Evolutionary conservation across 2,113 vertebrate species (phyloP).

Genomic region (Todiramphus saurophagus): DNA sequence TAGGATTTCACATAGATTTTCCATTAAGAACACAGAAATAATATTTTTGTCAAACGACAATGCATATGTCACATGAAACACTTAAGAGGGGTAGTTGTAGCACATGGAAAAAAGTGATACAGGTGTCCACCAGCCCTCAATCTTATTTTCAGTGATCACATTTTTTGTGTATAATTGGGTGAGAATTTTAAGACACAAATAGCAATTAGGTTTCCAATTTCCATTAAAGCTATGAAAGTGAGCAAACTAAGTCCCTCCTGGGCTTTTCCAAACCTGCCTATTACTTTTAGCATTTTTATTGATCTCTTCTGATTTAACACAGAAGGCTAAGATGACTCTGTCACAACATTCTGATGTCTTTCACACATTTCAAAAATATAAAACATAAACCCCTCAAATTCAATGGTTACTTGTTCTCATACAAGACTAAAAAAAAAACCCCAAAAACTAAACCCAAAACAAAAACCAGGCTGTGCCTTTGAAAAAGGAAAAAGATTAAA

Average conservation of each 20-base stretch:
- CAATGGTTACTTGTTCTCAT: not conserved
- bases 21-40: not conserved
- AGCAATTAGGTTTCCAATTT: not conserved
- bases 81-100: not conserved
- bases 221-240: not conserved
- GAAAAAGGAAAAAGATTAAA: not conserved
- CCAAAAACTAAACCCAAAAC: too few species aligned
- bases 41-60: not conserved
- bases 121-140: not conserved
- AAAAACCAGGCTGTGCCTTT: fast-evolving
- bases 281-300: not conserved
- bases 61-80: not conserved
- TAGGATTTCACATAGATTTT: not conserved
- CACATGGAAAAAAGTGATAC: not conserved
- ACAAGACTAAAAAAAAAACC: not conserved
- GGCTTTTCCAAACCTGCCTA: not conserved
- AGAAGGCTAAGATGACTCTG: not conserved
- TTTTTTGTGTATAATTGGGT: not conserved
- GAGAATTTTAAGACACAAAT: not conserved
- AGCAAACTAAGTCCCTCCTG: not conserved
- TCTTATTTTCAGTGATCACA: not conserved
- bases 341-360: not conserved
- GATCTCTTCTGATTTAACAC: not conserved
- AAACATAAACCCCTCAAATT: not conserved
- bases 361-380: not conserved